phyloP scores from a whole-genome alignment of 1,140 invertebrate genomes.

The Drosophila ohnishii region DNA sequence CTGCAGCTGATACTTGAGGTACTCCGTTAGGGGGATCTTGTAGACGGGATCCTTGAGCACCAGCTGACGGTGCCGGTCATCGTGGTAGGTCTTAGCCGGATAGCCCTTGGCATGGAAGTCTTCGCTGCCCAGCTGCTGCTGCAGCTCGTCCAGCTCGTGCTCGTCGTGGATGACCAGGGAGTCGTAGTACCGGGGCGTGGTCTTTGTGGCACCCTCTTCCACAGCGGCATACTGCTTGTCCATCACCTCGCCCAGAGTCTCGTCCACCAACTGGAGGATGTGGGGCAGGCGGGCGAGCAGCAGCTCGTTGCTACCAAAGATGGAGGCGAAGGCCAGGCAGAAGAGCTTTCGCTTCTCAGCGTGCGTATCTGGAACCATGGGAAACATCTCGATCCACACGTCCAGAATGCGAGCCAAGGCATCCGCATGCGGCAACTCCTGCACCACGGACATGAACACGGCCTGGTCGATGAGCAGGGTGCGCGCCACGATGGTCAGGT shows the following conservation, averaged over 20 bases:
- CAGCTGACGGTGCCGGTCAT: slow-evolving; percentile 85
- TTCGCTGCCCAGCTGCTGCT: slow-evolving; percentile 56
- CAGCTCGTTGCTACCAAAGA: slow-evolving; percentile 88
- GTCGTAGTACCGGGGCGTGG: slow-evolving; percentile 68
- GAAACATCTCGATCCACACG: slow-evolving; percentile 91
- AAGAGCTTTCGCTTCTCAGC: slow-evolving; percentile 92
- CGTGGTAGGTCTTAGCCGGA: slow-evolving; percentile 80
- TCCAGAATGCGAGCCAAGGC: slow-evolving; percentile 89
- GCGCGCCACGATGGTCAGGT: slow-evolving; percentile 90
- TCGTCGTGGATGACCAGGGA: slow-evolving; percentile 78
- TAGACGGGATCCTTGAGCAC: slow-evolving; percentile 88
- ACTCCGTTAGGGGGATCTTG: slow-evolving; percentile 87
- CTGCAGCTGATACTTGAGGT: slow-evolving; percentile 87
- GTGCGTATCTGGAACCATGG: slow-evolving; percentile 89
- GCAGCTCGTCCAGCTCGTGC: slow-evolving; percentile 70
- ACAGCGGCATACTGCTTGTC: slow-evolving; percentile 84
- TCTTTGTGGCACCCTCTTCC: slow-evolving; percentile 45
- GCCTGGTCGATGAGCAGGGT: slow-evolving; percentile 90
- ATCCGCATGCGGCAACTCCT: slow-evolving; percentile 85
- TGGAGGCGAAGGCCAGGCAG: slow-evolving; percentile 91
- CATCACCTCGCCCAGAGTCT: slow-evolving; percentile 94
- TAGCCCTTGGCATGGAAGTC: slow-evolving; percentile 75
- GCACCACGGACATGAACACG: slow-evolving; percentile 87
- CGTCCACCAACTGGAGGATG: slow-evolving; percentile 91
- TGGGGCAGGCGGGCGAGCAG: slow-evolving; percentile 89